Evolutionary conservation across 2,113 vertebrate genomes (phyloP).

Genomic region (Neolamprologus caudopunctatus): DNA sequence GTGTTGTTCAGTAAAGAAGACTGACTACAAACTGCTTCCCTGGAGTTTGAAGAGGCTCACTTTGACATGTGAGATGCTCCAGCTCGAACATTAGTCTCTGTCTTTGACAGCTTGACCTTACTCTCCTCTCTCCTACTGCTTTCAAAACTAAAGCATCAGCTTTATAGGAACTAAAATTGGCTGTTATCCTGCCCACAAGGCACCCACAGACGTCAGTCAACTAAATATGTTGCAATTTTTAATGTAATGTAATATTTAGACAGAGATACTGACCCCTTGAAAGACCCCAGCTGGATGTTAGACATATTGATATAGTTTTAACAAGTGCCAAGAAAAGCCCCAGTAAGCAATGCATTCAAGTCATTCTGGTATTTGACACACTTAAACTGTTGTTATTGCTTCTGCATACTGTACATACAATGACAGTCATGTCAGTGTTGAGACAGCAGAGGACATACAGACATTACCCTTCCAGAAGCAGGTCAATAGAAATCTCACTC

Average conservation of each 20-base stretch:
- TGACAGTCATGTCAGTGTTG: background rate
- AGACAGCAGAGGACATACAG: background rate
- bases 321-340: background rate
- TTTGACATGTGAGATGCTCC: constrained; percentile 39
- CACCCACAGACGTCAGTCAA: background rate
- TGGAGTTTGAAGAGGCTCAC: constrained; percentile 22
- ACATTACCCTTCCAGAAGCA: background rate
- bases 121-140: background rate
- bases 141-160: constrained; percentile 14
- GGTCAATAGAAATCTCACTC: background rate
- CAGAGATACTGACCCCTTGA: background rate
- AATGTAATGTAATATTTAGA: background rate
- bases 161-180: constrained; percentile 16
- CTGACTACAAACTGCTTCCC: background rate
- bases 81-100: background rate
- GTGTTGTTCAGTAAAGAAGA: background rate
- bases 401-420: background rate
- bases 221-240: background rate
- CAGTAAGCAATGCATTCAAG: background rate
- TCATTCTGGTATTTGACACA: background rate
- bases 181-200: background rate
- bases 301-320: background rate
- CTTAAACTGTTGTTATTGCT: background rate
- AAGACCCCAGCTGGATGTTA: background rate
- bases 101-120: constrained; percentile 14